Evolutionary conservation across 2,113 vertebrate species (phyloP), one percentile per base, ranked within the genome.

Genomic region (Ia io): DNA sequence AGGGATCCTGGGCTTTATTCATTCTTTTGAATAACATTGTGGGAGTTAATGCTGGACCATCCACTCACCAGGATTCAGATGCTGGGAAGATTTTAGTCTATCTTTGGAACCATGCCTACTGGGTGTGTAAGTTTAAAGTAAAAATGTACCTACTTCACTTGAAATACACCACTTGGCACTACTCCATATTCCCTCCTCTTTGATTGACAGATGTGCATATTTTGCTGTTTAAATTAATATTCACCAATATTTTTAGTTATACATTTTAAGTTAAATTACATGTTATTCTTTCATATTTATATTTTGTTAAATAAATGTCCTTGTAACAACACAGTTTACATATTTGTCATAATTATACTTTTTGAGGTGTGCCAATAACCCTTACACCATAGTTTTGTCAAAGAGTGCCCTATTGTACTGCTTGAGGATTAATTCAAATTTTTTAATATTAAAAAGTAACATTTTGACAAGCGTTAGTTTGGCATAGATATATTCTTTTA

Each of bases 391-490:
- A 53, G 35, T 80, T 91, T 87, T 28, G 22, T 92, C 70, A 83
- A 70, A 95, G 51, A 51, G 25, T 28, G 20, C 44, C 49, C 4
- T 20, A 61, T 14, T 59, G 7, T 77, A 40, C 30, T 32, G 5
- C 61, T 70, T 89, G 12, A 32, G 12, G 13, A 49, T 63, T 74
- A 70, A 70, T 25, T 17, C 23, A 40, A 32, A 37, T 37, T 65
- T 92, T 78, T 92, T 2, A 78, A 84, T 78, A 78, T 44, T 76
- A 83, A 83, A 89, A 95, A 92, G 49, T 32, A 84, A 14, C 40
- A 89, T 44, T 71, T 53, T 40, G 28, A 14, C 44, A 89, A 63
- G 18, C 12, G 89, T 42, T 88, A 49, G 10, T 23, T 89, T 89
- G 53, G 65, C 37, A 51, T 63, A 18, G 49, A 70, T 25, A 78